phyloP scores from a whole-genome alignment of 2,113 vertebrate genomes.

The Paraplagusia blochii region DNA sequence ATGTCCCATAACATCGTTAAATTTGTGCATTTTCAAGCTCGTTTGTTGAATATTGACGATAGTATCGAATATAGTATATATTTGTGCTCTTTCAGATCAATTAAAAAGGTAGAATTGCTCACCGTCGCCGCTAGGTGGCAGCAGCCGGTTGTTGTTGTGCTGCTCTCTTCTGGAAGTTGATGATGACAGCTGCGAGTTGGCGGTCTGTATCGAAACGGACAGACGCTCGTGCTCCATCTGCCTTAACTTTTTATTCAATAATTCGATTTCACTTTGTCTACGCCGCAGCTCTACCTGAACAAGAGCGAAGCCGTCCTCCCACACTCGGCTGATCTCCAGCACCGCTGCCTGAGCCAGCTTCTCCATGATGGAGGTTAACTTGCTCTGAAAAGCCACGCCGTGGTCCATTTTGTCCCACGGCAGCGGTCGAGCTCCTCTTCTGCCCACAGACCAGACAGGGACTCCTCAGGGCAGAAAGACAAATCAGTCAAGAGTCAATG shows the following conservation, averaged over 20 bases:
- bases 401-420: slow-evolving; percentile 42
- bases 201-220: neutral
- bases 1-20: too few species aligned
- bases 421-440: slow-evolving; percentile 2
- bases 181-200: slow-evolving; percentile 19
- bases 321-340: slow-evolving; percentile 70
- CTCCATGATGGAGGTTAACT: slow-evolving; percentile 71
- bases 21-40: too few species aligned
- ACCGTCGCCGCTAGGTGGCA: slow-evolving; percentile 48
- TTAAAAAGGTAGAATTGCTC: neutral
- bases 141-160: slow-evolving; percentile 18
- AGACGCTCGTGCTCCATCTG: slow-evolving; percentile 60
- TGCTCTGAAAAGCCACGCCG: slow-evolving; percentile 67
- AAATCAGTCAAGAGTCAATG: neutral
- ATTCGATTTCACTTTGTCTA: slow-evolving; percentile 68
- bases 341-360: slow-evolving; percentile 70
- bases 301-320: slow-evolving; percentile 68
- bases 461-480: neutral
- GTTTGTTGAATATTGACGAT: too few species aligned
- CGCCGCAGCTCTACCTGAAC: slow-evolving; percentile 67
- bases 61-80: too few species aligned
- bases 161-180: slow-evolving; percentile 43
- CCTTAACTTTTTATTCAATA: slow-evolving; percentile 56
- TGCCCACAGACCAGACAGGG: neutral
- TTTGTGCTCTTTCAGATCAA: neutral